A percentile compares a stretch with the other conserved stretches of the same genome.
Conservation (phyloP, 1,140 invertebrate species). For the Ips typographus region DNA sequence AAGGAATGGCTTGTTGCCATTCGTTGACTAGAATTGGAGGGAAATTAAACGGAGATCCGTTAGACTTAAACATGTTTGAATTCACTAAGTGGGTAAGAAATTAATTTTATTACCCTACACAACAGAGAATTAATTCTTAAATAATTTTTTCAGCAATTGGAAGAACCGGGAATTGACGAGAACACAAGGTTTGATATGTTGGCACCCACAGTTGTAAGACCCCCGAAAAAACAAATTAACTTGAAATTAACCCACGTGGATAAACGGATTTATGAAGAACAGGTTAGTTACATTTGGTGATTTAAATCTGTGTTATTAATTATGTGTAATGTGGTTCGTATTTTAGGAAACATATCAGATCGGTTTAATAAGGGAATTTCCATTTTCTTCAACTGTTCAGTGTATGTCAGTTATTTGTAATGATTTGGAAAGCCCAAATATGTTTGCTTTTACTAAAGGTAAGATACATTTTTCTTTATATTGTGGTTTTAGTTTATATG, state of each 20-base stretch:
- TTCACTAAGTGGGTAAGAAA: conserved; percentile 73
- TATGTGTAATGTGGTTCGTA: neutral
- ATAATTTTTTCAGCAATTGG: conserved; percentile 59
- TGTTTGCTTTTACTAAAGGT: conserved; percentile 83
- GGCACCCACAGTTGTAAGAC: conserved; percentile 82
- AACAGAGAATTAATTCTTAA: neutral
- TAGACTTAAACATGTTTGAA: conserved; percentile 88
- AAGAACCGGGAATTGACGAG: conserved; percentile 86
- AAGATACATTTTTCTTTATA: neutral
- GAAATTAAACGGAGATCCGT: conserved; percentile 75
- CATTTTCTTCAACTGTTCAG: conserved; percentile 86
- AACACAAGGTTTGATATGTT: conserved; percentile 85
- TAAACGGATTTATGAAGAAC: conserved; percentile 3
- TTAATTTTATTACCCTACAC: neutral
- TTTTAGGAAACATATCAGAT: conserved; percentile 58
- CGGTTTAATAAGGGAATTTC: conserved; percentile 86
- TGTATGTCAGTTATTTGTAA: conserved; percentile 90
- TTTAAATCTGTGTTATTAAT: conserved; percentile 10
- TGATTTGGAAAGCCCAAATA: conserved; percentile 71
- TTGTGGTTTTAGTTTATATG: neutral
- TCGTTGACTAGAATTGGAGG: conserved; percentile 79
- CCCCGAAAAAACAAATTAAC: conserved; percentile 50
- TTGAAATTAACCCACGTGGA: conserved; percentile 17
- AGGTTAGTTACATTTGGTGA: conserved; percentile 20
- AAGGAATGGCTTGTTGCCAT: conserved; percentile 78